Base-by-base conservation (phyloP, 1,140 invertebrate genomes). In the Plodia interpunctella region DNA sequence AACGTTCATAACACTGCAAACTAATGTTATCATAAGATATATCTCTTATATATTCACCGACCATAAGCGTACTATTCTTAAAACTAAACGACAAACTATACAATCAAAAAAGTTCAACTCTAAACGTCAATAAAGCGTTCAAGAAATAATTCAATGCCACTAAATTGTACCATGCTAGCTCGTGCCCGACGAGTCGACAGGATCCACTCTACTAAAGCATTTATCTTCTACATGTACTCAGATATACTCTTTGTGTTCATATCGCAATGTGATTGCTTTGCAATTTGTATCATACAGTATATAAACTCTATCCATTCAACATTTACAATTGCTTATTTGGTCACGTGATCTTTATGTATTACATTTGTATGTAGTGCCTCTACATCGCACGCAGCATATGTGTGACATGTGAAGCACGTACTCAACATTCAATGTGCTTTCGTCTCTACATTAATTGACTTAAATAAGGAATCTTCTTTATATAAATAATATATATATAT, bases 391-490 rank as follows among this genome's bases (percentile, higher is more conserved):
- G 59, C 32, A 55, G 3, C 28, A 52, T 35, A 6, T 35, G 3
- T 28, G 53, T 64, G 65, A 57, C 58, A 55, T 70, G 68, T 51
- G 32, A 73, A 74, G 72, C 74, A 72, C 38, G 13, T 44, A 44
- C 13, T 15, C 38, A 44, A 44, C 72, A 56, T 61, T 66, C 57
- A 66, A 55, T 51, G 74, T 73, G 70, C 69, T 65, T 53, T 55
- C 66, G 21, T 53, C 21, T 68, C 77, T 85, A 83, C 78, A 55
- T 79, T 88, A 88, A 88, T 88, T 88, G 86, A 88, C 83, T 76
- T 83, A 88, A 88, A 88, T 88, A 88, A 88, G 86, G 83, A 86
- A 84, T 87, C 84, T 60, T 78, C 65, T 73, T 80, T 66, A 67
- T 83, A 77, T 85, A 86, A 80, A 79, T 63, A 72, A 72, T 71